A percentile compares a stretch with the other conserved stretches of the same genome.
Conservation (phyloP, 1,140 invertebrate species). For the Scaptomyza montana region DNA sequence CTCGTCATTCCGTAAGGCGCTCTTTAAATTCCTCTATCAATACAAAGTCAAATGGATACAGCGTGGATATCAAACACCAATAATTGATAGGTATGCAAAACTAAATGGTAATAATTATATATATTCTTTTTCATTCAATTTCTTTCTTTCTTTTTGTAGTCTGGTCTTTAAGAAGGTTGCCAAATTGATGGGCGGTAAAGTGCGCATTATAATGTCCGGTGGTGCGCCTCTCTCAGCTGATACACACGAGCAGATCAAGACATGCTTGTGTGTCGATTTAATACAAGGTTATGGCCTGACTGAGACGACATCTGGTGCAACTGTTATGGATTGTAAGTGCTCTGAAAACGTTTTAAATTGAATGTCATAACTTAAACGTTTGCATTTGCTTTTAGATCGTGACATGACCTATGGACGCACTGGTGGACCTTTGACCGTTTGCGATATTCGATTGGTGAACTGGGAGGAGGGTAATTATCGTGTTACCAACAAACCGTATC, state of each 20-base stretch:
- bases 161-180: slow-evolving; percentile 92
- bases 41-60: slow-evolving; percentile 95
- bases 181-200: slow-evolving; percentile 92
- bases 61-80: slow-evolving; percentile 92
- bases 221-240: slow-evolving; percentile 98
- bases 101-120: background rate
- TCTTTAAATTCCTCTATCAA: slow-evolving; percentile 96
- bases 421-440: slow-evolving; percentile 94
- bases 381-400: slow-evolving; percentile 42
- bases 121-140: background rate
- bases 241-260: slow-evolving; percentile 97
- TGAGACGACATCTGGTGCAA: slow-evolving; percentile 97
- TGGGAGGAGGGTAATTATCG: slow-evolving; percentile 98
- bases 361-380: background rate
- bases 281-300: slow-evolving; percentile 98
- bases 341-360: background rate
- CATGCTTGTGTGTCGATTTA: slow-evolving; percentile 95
- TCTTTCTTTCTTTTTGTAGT: slow-evolving; percentile 47
- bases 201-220: slow-evolving; percentile 94
- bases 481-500: slow-evolving; percentile 94
- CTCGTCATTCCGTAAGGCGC: slow-evolving; percentile 89
- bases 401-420: slow-evolving; percentile 89
- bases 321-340: slow-evolving; percentile 92
- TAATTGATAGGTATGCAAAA: slow-evolving; percentile 88
- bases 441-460: slow-evolving; percentile 94